Evolutionary conservation across 2,113 vertebrate genomes (phyloP), one percentile per base, ranked within the genome.

Genomic region (Edolisoma coerulescens): DNA sequence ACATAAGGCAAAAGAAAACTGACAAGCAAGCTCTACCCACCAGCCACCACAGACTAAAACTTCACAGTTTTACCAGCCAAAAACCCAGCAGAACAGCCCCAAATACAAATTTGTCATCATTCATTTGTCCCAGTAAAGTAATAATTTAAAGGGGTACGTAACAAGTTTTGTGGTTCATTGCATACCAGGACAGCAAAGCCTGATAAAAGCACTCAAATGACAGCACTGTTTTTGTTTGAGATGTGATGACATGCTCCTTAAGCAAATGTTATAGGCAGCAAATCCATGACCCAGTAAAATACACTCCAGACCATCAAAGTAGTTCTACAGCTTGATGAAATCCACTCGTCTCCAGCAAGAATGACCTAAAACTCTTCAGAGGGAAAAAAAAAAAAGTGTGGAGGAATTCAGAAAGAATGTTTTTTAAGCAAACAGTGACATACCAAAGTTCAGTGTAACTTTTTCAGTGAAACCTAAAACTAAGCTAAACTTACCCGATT

Each of bases 301-400:
- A 96, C 76, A 94, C 90, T 89, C 83, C 61, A 93, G 86, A 93
- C 56, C 90, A 96, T 97, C 96, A 97, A 94, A 97, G 93, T 19
- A 65, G n/a, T 82, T 89, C 73, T 89, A 20, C 44, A 92, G n/a
- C 76, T 95, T 93, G 92, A 90, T 92, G 93, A 93, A 95, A 95
- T 90, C 64, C 83, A 92, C 95, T 96, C 7, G 1, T 90, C 83
- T 94, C 23, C 39, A 76, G 73, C 26, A 94, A 92, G 88, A 95
- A 90, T 73, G 86, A 95, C 88, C 80, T 90, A 93, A 96, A 95
- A 93, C 88, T 91, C 90, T 93, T 96, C 33, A 91, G 84, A 87
- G 77, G 54, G 11, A 23, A 37, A 44, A 81, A 86, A 86, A 45
- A 45, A 44, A 67, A 84, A 41, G 6, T 22, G 68, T 87, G 57